These are phyloP conservation scores for Saxidomus purpurata DNA, from an alignment of 1,140 invertebrate species.

Conservation along the genomic window DNA sequence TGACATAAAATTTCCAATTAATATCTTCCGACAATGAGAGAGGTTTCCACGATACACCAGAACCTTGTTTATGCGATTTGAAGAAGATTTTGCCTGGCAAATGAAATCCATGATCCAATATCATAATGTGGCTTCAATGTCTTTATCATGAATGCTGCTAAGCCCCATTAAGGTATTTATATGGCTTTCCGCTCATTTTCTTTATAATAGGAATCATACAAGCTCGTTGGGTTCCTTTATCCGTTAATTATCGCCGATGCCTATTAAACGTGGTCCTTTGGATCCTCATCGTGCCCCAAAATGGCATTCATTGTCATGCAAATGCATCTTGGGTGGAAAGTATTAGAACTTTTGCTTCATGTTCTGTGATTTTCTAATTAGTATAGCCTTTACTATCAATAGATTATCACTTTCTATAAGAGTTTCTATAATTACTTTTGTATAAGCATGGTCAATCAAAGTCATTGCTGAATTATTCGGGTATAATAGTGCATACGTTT, in stretches of 20 bases:
- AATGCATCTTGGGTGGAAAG: background rate
- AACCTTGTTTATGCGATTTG: constrained; percentile 19
- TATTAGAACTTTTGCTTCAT: background rate
- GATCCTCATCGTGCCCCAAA: background rate
- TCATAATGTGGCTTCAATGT: constrained; percentile 30
- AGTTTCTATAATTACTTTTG: too few relatives aligned
- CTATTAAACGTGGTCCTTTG: constrained; percentile 1
- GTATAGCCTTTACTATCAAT: too few relatives aligned
- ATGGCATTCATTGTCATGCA: background rate
- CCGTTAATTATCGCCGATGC: constrained; percentile 30
- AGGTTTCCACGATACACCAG: constrained; percentile 23
- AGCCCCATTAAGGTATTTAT: constrained; percentile 48
- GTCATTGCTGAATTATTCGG: too few relatives aligned
- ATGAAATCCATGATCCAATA: background rate
- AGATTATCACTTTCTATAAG: too few relatives aligned
- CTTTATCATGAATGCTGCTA: background rate
- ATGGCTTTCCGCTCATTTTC: constrained; percentile 49
- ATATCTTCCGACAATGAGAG: constrained; percentile 13
- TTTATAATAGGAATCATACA: constrained; percentile 27
- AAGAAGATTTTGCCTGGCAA: constrained; percentile 1
- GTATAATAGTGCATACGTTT: too few relatives aligned
- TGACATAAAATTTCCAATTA: constrained; percentile 60
- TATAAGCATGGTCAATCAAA: too few relatives aligned
- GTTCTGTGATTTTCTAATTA: background rate
- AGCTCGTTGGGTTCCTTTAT: constrained; percentile 27